phyloP scores from a whole-genome alignment of 2,113 vertebrate species.

The Triplophysa tibetana region DNA sequence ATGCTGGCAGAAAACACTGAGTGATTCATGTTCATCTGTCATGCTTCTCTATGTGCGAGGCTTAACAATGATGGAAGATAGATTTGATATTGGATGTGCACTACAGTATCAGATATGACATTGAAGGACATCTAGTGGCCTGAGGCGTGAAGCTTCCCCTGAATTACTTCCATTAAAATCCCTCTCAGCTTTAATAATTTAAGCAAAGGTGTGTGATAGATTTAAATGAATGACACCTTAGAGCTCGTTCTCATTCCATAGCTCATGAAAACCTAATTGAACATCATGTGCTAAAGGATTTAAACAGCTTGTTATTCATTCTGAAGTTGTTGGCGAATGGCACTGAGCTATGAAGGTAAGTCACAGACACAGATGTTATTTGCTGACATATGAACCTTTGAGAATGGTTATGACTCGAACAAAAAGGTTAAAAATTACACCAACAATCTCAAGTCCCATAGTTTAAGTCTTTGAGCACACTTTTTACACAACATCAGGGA shows the following conservation, averaged over 20 bases:
- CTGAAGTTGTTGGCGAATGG: conserved; percentile 13
- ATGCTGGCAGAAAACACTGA: background rate
- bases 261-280: conserved; percentile 55
- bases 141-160: conserved; percentile 37
- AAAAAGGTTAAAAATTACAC: background rate
- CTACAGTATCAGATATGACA: conserved; percentile 1
- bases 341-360: conserved; percentile 45
- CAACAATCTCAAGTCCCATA: no score
- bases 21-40: background rate
- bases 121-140: conserved; percentile 22
- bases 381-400: conserved; percentile 14
- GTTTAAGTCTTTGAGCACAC: no score
- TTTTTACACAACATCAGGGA: no score
- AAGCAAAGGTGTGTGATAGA: conserved; percentile 45
- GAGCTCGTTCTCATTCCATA: conserved; percentile 31
- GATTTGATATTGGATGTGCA: background rate
- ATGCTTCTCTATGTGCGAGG: background rate
- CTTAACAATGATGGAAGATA: background rate
- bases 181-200: conserved; percentile 47
- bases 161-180: conserved; percentile 50
- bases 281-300: conserved; percentile 49
- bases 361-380: conserved; percentile 25
- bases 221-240: conserved; percentile 32
- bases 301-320: conserved; percentile 53
- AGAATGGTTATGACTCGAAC: conserved; percentile 18